Evolutionary conservation across 2,797 vertebrate genomes (phyloP), one percentile per base, ranked within the genome.

Genomic region (Pipistrellus pygmaeus): DNA sequence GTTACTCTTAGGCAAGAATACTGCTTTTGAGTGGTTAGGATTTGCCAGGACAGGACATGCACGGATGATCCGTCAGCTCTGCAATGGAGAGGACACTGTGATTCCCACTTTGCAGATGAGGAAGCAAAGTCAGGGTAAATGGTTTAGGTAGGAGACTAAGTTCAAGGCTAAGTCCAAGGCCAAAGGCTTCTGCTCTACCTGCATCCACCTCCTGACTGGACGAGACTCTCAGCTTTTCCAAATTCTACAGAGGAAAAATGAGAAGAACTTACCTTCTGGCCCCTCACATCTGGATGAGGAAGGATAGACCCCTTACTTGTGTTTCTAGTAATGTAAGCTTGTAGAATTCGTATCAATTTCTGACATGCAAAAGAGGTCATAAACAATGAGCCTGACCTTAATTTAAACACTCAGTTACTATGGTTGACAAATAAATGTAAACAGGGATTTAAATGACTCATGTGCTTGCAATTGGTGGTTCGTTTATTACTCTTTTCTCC

Each of bases 391-490:
- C 30, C 88, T 25, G 62, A 91, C 91, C 85, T 96, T 91, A 94
- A 89, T 93, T 93, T 68, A 96, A 97, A 88, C 44, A 51, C 66
- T 73, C 95, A 96, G 48, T 91, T 85, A 91, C 94, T 86, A 85
- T 81, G 69, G 95, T 95, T 96, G 87, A 93, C 93, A 95, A 95
- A 96, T 85, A 89, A 91, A 94, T 90, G 90, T 88, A 94, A 96
- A 96, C 84, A 95, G 18, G 27, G 81, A 20, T 75, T 86, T 94
- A 91, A 93, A 8, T 91, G 88, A 94, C 85, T 93, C 85, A 25
- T 75, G 77, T 72, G 76, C 82, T 92, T 38, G 32, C 82, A 64
- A 75, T 68, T 38, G 85, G 66, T 27, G 35, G 77, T 75, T 90
- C 92, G 23, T 95, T 80, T 76, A 84, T 90, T 78, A 72, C 23